Evolutionary conservation across 2,888 invertebrate species (phyloP).

Genomic region (Amaurobius ferox): DNA sequence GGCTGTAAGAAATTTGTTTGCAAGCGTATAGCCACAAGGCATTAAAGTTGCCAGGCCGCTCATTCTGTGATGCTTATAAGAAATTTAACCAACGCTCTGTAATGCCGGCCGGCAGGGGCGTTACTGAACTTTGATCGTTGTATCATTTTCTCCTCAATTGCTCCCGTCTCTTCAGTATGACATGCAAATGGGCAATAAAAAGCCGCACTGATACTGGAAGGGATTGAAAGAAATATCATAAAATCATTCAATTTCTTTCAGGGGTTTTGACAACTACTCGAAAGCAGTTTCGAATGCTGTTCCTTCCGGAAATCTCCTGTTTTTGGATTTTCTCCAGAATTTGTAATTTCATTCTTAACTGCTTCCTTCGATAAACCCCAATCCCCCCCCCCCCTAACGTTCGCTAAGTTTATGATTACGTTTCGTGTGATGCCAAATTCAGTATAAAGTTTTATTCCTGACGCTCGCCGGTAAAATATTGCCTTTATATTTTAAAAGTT

Average conservation of each 20-base stretch:
- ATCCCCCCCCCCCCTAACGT: not conserved
- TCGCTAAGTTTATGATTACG: slow-evolving; percentile 51
- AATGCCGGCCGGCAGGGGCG: slow-evolving; percentile 40
- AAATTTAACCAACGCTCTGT: slow-evolving; percentile 51
- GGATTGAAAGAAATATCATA: slow-evolving; percentile 60
- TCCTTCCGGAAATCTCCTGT: slow-evolving; percentile 18
- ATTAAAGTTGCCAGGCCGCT: slow-evolving; percentile 37
- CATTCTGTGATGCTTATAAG: slow-evolving; percentile 38
- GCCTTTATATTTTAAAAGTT: too few species aligned
- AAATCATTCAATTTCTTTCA: slow-evolving; percentile 70
- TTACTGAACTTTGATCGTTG: slow-evolving; percentile 49
- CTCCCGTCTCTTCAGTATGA: slow-evolving; percentile 56
- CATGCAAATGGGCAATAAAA: slow-evolving; percentile 72
- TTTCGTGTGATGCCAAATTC: too few species aligned
- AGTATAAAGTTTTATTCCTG: too few species aligned
- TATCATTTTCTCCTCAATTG: slow-evolving; percentile 33
- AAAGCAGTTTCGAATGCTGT: slow-evolving; percentile 48
- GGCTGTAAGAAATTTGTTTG: slow-evolving; percentile 24
- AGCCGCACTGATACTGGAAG: slow-evolving; percentile 39
- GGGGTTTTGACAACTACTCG: slow-evolving; percentile 65
- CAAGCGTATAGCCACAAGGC: slow-evolving; percentile 20
- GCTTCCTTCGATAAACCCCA: slow-evolving; percentile 42
- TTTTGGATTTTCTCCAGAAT: slow-evolving; percentile 50
- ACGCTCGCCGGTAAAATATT: too few species aligned
- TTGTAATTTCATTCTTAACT: slow-evolving; percentile 71